Base-by-base conservation (phyloP, 2,797 vertebrate species). In the Mormyrus hasselquistii region DNA sequence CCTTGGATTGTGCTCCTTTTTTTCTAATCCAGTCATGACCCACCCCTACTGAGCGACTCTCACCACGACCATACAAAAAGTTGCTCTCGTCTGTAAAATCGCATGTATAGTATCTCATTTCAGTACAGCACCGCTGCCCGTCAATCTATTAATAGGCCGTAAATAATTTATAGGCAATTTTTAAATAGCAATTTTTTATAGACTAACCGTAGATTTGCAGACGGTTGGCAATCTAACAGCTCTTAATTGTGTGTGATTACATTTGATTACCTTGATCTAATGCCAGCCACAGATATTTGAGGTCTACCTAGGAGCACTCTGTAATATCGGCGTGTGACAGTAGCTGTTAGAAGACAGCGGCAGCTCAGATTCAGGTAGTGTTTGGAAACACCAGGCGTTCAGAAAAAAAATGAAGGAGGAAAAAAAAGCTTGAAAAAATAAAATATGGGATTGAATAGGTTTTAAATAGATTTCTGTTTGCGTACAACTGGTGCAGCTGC, bases 191-290 rank as follows among this genome's bases (percentile, higher is more conserved):
- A 53, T 52, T 86, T 38, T 86, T 86, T 34, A 86, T 29, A 53
- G 14, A 57, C 50, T 86, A 57, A 86, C 12, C 5, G 14, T 86
- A 19, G 52, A 86, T 86, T 86, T 57, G 29, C 85, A 86, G 85
- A 86, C 52, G 52, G 85, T 55, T 86, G 85, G 85, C 25, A 86
- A 55, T 55, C 52, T 57, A 55, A 86, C 85, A 34, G 85, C 50
- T 29, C 85, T 53, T 86, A 86, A 86, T 55, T 34, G 52, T 38
- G 29, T 57, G 52, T 57, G 85, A 86, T 86, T 53, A 86, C 29
- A 57, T 86, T 57, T 87, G 55, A 87, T 87, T 87, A 62, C 14
- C 59, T 62, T 62, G 57, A 87, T 87, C 57, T 41, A 87, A n/a
- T 41, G 34, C 86, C 86, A 87, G 86, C 14, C 86, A 16, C 38